A percentile compares a stretch with the other conserved stretches of the same genome.
Conservation (phyloP, 2,888 invertebrate species). For the Ormyrus labotus region DNA sequence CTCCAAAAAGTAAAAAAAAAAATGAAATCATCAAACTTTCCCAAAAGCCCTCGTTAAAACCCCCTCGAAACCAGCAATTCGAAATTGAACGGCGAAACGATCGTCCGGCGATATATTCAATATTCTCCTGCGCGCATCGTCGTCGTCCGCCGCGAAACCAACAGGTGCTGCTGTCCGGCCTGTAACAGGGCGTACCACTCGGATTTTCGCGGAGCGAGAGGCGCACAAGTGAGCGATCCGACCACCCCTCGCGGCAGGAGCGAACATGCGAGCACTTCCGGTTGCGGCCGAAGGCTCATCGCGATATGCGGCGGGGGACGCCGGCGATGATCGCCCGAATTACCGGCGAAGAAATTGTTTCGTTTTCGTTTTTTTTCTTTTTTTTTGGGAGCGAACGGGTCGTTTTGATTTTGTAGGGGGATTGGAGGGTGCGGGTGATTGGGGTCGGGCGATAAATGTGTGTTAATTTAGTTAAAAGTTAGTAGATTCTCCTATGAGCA, state of each 20-base stretch:
- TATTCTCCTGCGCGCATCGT: conserved; percentile 8
- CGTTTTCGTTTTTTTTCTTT: neutral
- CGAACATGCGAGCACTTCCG: conserved; percentile 27
- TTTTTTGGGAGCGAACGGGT: neutral
- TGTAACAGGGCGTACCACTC: conserved; percentile 72
- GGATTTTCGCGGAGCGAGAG: conserved; percentile 14
- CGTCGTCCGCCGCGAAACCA: conserved; percentile 48
- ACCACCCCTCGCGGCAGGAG: neutral
- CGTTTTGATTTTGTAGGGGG: neutral
- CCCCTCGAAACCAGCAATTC: too few relatives aligned
- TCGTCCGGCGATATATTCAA: conserved; percentile 3
- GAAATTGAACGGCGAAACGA: too few relatives aligned
- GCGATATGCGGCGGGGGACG: too few relatives aligned
- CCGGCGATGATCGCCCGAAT: too few relatives aligned
- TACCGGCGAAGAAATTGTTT: too few relatives aligned
- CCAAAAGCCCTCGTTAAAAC: too few relatives aligned
- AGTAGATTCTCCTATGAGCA: too few relatives aligned
- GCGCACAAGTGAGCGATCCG: too few relatives aligned
- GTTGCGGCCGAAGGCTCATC: neutral
- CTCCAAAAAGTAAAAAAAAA: too few relatives aligned
- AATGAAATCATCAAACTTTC: too few relatives aligned
- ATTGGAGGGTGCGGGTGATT: neutral
- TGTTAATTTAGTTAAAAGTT: too few relatives aligned
- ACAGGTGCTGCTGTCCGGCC: conserved; percentile 63
- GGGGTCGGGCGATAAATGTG: too few relatives aligned